phyloP scores from a whole-genome alignment of 2,888 invertebrate genomes.

The Hipparchia semele region DNA sequence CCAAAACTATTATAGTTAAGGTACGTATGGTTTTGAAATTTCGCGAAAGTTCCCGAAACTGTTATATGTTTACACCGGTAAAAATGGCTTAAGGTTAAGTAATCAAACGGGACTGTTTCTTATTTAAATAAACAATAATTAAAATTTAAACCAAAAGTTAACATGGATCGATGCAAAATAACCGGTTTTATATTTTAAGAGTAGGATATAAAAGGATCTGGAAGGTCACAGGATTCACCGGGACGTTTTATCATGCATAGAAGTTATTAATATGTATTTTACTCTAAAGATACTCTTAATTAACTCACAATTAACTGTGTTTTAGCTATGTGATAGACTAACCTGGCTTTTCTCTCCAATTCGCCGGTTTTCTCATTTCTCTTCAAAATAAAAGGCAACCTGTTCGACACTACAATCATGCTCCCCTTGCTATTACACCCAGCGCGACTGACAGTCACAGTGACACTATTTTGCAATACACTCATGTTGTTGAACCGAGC shows the following conservation, averaged over 20 bases:
- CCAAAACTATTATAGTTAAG: too few species aligned
- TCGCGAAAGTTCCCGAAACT: slow-evolving; percentile 25
- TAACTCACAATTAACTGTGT: background rate
- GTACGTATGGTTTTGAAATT: background rate
- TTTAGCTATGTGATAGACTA: slow-evolving; percentile 45
- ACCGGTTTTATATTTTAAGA: slow-evolving; percentile 25
- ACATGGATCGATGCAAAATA: background rate
- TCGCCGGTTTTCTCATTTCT: slow-evolving; percentile 88
- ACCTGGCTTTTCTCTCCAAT: slow-evolving; percentile 93
- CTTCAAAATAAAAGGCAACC: slow-evolving; percentile 93
- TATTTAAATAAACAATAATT: background rate
- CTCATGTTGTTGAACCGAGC: slow-evolving; percentile 66
- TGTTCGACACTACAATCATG: slow-evolving; percentile 95
- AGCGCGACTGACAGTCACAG: slow-evolving; percentile 56
- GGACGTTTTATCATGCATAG: background rate
- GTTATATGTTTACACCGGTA: background rate
- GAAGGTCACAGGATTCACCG: slow-evolving; percentile 24
- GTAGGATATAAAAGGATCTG: background rate
- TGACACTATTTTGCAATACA: slow-evolving; percentile 55
- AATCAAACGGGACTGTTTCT: too few species aligned
- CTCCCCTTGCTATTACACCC: slow-evolving; percentile 85
- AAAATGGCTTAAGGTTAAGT: background rate
- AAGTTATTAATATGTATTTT: background rate
- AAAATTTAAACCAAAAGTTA: background rate
- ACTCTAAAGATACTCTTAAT: background rate